Conservation (phyloP, 2,888 invertebrate species). For the Galeopsomyia nigrocyanea region DNA sequence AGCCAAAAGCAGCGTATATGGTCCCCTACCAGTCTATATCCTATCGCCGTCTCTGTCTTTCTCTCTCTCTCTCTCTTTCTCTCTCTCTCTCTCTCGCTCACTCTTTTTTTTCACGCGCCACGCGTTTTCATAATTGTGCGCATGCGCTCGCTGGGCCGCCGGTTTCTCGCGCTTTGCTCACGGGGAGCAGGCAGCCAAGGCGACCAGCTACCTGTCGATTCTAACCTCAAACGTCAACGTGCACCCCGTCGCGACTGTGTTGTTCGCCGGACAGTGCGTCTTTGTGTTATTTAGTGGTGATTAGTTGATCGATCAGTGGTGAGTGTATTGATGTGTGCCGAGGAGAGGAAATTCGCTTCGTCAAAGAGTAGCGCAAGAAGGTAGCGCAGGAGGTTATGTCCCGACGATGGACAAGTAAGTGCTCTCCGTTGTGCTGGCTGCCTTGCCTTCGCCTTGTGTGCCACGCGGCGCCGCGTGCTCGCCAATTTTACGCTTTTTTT, state of each 20-base stretch:
- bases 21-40: too few species aligned
- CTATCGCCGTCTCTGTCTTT: too few species aligned
- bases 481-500: background rate
- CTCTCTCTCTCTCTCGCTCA: background rate
- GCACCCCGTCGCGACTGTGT: slow-evolving; percentile 44
- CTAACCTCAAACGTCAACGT: slow-evolving; percentile 64
- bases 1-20: too few species aligned
- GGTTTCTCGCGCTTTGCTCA: slow-evolving; percentile 44
- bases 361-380: background rate
- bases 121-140: slow-evolving; percentile 41
- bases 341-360: background rate
- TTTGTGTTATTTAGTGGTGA: too few species aligned
- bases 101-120: slow-evolving; percentile 17
- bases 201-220: slow-evolving; percentile 61
- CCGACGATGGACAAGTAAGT: slow-evolving; percentile 42
- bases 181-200: too few species aligned
- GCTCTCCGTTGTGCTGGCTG: background rate
- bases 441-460: background rate
- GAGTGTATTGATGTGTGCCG: slow-evolving; percentile 4
- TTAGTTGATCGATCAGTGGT: background rate
- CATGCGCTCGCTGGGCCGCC: slow-evolving; percentile 51
- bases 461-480: background rate
- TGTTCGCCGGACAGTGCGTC: background rate
- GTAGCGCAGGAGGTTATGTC: slow-evolving; percentile 38
- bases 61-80: background rate